phyloP scores from a whole-genome alignment of 2,113 vertebrate species.

The Trogon melanurus region DNA sequence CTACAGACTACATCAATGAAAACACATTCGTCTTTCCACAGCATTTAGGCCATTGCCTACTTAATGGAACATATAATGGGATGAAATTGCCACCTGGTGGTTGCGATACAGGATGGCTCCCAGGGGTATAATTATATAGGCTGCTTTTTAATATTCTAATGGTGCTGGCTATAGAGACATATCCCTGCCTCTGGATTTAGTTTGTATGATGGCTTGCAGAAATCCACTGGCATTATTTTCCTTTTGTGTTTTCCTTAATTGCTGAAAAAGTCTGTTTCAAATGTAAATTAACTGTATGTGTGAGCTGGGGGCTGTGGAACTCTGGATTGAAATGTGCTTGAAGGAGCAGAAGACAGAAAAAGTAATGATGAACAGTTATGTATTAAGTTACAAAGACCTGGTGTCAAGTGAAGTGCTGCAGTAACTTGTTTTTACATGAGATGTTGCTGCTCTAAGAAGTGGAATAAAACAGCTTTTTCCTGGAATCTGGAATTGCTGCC shows the following conservation, averaged over 20 bases:
- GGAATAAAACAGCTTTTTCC: background rate
- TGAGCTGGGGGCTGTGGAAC: background rate
- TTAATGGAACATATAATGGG: constrained; percentile 82
- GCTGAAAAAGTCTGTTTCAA: constrained; percentile 8
- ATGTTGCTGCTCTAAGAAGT: background rate
- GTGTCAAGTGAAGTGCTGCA: background rate
- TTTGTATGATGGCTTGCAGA: constrained; percentile 48
- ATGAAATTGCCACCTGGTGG: constrained; percentile 80
- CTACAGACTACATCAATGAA: constrained; percentile 17
- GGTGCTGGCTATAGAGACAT: constrained; percentile 21
- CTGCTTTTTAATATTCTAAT: constrained; percentile 67
- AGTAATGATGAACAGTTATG: background rate
- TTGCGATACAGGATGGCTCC: constrained; percentile 65
- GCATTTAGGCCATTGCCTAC: constrained; percentile 75
- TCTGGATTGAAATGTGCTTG: background rate
- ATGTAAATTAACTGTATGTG: background rate
- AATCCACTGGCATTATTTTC: constrained; percentile 51
- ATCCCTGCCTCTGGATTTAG: constrained; percentile 52
- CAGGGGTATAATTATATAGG: constrained; percentile 69
- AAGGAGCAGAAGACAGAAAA: background rate
- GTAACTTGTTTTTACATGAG: background rate
- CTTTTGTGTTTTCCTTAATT: constrained; percentile 17
- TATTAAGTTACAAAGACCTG: background rate
- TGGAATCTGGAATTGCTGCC: background rate
- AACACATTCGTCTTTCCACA: constrained; percentile 63